Conservation (phyloP, 2,888 invertebrate species). For the Drosophila aldrichi region DNA sequence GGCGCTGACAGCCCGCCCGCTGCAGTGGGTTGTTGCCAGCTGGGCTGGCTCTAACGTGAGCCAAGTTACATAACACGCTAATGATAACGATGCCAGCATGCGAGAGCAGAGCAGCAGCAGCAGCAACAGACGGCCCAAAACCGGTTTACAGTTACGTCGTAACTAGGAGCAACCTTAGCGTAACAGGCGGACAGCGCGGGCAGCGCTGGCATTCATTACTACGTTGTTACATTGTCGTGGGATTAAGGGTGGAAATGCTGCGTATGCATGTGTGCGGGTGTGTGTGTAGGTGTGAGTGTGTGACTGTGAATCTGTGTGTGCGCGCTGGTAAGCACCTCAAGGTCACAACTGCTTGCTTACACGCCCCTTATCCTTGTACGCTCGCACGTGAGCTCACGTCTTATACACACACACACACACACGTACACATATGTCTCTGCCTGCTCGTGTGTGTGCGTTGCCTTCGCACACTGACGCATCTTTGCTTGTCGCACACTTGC, state of each 20-base stretch:
- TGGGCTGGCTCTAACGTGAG: conserved; percentile 62
- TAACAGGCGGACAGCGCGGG: conserved; percentile 78
- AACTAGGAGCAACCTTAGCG: conserved; percentile 85
- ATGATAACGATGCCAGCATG: conserved; percentile 20
- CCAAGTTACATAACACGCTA: conserved; percentile 62
- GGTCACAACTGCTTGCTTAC: conserved; percentile 46
- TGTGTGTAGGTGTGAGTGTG: neutral
- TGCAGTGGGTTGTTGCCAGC: conserved; percentile 20
- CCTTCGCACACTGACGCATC: conserved; percentile 53
- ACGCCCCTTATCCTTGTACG: conserved; percentile 38
- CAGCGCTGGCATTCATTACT: conserved; percentile 68
- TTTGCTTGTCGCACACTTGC: conserved; percentile 66
- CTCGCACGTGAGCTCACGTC: conserved; percentile 19
- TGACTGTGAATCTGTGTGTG: neutral
- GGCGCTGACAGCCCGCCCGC: conserved; percentile 39
- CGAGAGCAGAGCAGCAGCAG: conserved; percentile 54
- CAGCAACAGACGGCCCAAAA: conserved; percentile 37
- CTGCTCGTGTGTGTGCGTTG: conserved; percentile 3
- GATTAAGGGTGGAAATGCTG: conserved; percentile 45
- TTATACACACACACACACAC: conserved; percentile 15
- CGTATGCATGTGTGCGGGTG: neutral
- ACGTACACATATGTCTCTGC: neutral
- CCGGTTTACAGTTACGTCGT: conserved; percentile 85
- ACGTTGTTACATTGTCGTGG: conserved; percentile 75
- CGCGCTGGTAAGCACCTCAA: conserved; percentile 51